A percentile compares a stretch with the other conserved stretches of the same genome.
phyloP scores from a whole-genome alignment of 2,113 vertebrate species.

The Psophia crepitans region DNA sequence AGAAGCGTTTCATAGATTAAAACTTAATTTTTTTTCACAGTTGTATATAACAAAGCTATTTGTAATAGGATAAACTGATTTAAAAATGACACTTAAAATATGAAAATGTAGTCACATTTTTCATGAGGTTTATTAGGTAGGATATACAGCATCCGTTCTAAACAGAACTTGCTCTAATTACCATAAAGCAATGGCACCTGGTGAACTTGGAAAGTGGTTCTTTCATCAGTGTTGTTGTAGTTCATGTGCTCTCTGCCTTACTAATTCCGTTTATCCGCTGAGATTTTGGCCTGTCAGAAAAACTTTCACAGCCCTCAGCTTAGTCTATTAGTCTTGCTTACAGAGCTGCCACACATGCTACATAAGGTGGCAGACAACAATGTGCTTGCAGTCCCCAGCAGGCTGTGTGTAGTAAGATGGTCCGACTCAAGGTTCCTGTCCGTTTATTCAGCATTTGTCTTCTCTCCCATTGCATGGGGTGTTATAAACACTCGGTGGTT shows the following conservation, averaged over 20 bases:
- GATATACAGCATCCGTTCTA: not conserved
- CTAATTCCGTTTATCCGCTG: not conserved
- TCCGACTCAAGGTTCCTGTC: not conserved
- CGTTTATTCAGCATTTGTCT: fast-evolving
- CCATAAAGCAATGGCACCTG: not conserved
- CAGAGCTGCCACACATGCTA: not conserved
- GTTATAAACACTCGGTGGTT: not conserved
- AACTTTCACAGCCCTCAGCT: not conserved
- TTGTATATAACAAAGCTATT: not conserved
- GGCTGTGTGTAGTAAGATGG: not conserved
- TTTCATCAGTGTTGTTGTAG: not conserved
- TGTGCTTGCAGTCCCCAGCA: fast-evolving
- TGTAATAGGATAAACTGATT: not conserved
- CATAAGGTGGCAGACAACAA: not conserved
- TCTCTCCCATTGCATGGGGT: not conserved
- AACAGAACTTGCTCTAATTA: not conserved
- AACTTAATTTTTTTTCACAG: not conserved
- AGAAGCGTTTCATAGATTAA: not conserved
- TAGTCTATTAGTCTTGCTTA: not conserved
- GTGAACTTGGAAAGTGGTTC: not conserved
- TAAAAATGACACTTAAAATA: not conserved
- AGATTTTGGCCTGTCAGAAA: not conserved
- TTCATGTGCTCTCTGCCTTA: not conserved
- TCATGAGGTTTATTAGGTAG: not conserved
- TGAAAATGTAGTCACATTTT: not conserved